A percentile compares a stretch with the other conserved stretches of the same genome.
phyloP scores from a whole-genome alignment of 2,888 invertebrate genomes.

The Ctena decussata region DNA sequence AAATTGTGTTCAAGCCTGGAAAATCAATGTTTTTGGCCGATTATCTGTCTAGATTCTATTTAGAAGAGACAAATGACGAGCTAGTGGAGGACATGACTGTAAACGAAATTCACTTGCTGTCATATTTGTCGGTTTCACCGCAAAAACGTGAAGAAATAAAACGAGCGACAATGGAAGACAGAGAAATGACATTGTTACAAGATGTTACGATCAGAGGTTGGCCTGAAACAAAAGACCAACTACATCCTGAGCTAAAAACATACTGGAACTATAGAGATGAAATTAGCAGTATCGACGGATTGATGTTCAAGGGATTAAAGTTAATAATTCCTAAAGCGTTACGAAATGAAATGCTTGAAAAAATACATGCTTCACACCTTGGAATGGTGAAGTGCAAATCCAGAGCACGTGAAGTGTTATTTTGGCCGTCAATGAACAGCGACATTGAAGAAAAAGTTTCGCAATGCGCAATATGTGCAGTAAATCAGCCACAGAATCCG shows the following conservation, averaged over 20 bases:
- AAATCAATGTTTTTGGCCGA: constrained; percentile 5
- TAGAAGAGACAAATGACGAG: not conserved
- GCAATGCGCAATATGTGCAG: constrained; percentile 30
- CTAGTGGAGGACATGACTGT: not conserved
- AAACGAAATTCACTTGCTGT: constrained; percentile 24
- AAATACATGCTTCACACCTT: constrained; percentile 27
- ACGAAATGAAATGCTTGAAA: constrained; percentile 36
- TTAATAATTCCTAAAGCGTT: constrained; percentile 33
- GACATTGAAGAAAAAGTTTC: constrained; percentile 32
- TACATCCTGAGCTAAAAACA: not conserved
- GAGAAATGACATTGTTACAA: not conserved
- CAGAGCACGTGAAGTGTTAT: constrained; percentile 22
- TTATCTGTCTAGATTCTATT: constrained; percentile 17
- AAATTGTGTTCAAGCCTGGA: constrained; percentile 33
- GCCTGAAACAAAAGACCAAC: constrained; percentile 14
- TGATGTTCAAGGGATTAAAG: constrained; percentile 37
- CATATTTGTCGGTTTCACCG: constrained; percentile 14
- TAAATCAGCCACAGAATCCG: constrained; percentile 17
- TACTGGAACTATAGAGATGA: constrained; percentile 33
- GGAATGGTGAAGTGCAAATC: constrained; percentile 39
- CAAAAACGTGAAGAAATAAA: constrained; percentile 12
- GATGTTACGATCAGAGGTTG: constrained; percentile 9
- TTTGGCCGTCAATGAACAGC: constrained; percentile 30
- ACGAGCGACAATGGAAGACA: constrained; percentile 24
- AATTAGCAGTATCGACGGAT: constrained; percentile 1